phyloP scores from a whole-genome alignment of 2,888 invertebrate genomes.

The Cerastoderma edule region DNA sequence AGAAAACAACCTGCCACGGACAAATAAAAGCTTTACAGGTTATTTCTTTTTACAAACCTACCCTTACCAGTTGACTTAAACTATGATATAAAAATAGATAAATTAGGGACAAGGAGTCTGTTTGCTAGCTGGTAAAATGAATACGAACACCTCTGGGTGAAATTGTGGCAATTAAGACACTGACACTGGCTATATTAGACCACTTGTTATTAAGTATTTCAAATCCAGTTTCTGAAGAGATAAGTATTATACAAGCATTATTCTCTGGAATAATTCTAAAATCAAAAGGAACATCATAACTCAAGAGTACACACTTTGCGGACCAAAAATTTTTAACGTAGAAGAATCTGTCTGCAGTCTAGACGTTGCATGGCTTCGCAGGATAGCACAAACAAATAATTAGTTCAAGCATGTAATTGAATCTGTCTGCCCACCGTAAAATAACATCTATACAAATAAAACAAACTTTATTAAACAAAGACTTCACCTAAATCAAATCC shows the following conservation, averaged over 20 bases:
- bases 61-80: conserved; percentile 11
- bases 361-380: conserved; percentile 18
- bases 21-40: background rate
- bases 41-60: conserved; percentile 14
- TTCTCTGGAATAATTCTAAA: conserved; percentile 5
- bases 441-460: background rate
- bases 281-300: conserved; percentile 11
- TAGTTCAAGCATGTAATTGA: background rate
- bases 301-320: background rate
- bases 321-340: conserved; percentile 15
- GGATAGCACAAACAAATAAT: background rate
- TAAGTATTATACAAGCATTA: conserved; percentile 19
- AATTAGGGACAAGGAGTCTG: conserved; percentile 25
- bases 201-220: conserved; percentile 18
- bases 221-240: background rate
- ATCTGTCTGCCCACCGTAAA: conserved; percentile 1
- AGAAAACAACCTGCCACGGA: conserved; percentile 18
- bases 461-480: conserved; percentile 9
- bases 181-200: conserved; percentile 12
- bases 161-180: conserved; percentile 16
- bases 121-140: conserved; percentile 8
- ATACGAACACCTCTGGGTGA: conserved; percentile 1
- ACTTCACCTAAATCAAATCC: background rate
- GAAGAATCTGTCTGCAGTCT: background rate
- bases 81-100: conserved; percentile 28